Percentiles rank a stretch among this genome's conserved stretches.
Conservation (phyloP, 1,140 invertebrate genomes). For the Papilio aristodemus region DNA sequence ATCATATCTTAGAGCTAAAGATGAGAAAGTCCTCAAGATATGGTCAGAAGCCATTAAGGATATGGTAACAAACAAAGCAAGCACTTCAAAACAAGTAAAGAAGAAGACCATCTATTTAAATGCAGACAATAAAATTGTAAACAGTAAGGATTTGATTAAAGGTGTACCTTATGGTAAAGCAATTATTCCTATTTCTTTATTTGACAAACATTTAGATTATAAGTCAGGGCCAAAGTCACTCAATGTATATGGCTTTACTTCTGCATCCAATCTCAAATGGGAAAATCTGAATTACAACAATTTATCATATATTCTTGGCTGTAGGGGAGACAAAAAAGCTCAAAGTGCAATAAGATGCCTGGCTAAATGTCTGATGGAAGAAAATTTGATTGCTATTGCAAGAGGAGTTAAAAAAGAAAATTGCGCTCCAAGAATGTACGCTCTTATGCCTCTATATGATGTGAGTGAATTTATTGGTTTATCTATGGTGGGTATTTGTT, state of each 20-base stretch:
- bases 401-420: constrained; percentile 70
- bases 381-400: constrained; percentile 67
- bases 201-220: constrained; percentile 67
- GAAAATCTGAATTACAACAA: constrained; percentile 69
- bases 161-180: constrained; percentile 71
- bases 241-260: constrained; percentile 74
- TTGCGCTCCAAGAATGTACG: constrained; percentile 73
- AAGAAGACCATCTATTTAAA: constrained; percentile 58
- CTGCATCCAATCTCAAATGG: constrained; percentile 65
- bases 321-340: constrained; percentile 68
- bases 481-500: constrained; percentile 68
- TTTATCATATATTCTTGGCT: constrained; percentile 66
- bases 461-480: constrained; percentile 60
- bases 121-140: constrained; percentile 62
- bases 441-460: constrained; percentile 72
- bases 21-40: constrained; percentile 61
- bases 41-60: constrained; percentile 64
- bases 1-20: constrained; percentile 61
- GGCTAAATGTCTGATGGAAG: constrained; percentile 60
- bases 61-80: constrained; percentile 54
- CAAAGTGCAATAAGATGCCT: constrained; percentile 67
- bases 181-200: constrained; percentile 66
- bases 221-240: constrained; percentile 65
- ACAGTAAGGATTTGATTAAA: constrained; percentile 51
- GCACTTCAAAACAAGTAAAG: constrained; percentile 52